These are phyloP conservation scores for Melanerpes aurifrons DNA, from an alignment of 2,113 vertebrate species.

Conservation along the genomic window DNA sequence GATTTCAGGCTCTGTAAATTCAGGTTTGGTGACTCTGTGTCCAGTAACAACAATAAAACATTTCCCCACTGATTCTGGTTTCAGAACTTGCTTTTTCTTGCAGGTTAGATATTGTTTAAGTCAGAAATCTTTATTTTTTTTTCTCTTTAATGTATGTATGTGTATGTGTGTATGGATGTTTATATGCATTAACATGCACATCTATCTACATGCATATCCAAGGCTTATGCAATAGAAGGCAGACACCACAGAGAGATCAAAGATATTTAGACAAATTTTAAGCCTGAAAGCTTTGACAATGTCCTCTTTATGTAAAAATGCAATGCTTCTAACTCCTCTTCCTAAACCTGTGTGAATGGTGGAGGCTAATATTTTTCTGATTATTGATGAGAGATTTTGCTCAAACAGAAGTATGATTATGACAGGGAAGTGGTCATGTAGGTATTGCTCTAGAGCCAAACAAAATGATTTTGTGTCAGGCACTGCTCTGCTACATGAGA, in stretches of 20 bases:
- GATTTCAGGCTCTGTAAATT: neutral
- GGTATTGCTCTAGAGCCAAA: neutral
- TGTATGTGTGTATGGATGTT: neutral
- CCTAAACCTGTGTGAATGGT: neutral
- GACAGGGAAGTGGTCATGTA: neutral
- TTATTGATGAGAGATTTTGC: neutral
- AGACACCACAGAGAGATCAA: neutral
- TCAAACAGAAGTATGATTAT: neutral
- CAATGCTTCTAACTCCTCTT: neutral
- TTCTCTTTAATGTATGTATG: neutral
- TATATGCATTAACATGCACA: neutral
- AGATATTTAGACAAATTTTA: neutral
- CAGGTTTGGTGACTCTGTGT: neutral
- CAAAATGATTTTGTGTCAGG: neutral
- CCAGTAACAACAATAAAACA: accelerated
- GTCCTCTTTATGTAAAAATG: neutral
- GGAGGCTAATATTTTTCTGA: neutral
- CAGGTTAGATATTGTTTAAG: neutral
- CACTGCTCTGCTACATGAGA: neutral
- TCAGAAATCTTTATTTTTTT: neutral
- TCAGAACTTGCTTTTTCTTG: neutral
- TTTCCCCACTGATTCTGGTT: neutral
- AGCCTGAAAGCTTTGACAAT: constrained; percentile 3
- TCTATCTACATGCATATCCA: neutral
- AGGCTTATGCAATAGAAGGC: neutral